These are phyloP conservation scores for Bergia puertoricense DNA, from an alignment of 92 coral and sea anemone genomes.

Conservation along the genomic window DNA sequence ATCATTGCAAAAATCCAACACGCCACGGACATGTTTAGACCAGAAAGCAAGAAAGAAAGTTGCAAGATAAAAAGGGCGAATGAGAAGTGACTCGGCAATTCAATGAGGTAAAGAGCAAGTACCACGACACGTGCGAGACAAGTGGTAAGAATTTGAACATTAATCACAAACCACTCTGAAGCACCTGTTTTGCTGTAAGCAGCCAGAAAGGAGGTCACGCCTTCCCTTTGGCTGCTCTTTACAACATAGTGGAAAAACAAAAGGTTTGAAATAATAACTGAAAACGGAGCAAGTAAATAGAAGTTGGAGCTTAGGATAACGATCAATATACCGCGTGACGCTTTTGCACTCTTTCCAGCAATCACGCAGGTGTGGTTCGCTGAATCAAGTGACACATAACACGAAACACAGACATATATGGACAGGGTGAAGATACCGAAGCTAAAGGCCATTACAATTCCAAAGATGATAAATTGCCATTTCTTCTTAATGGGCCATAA, in stretches of 20 bases:
- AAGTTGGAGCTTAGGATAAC: background rate
- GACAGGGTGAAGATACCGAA: background rate
- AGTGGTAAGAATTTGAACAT: background rate
- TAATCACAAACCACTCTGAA: background rate
- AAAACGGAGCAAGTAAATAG: background rate
- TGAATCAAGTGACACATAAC: background rate
- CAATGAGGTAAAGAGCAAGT: background rate
- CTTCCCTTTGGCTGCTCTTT: background rate
- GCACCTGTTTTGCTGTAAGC: background rate
- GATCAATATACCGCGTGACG: background rate
- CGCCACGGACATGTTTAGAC: background rate
- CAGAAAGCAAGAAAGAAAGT: background rate
- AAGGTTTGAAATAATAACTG: background rate
- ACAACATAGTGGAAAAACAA: background rate
- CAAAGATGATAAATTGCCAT: background rate
- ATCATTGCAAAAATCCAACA: background rate
- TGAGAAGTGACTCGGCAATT: background rate
- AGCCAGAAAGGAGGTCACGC: background rate
- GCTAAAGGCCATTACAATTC: background rate
- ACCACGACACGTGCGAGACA: background rate
- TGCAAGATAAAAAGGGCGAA: background rate
- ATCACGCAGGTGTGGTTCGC: background rate
- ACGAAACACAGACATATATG: background rate
- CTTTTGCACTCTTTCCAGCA: background rate
- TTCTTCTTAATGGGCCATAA: background rate